Conservation (phyloP, 2,888 invertebrate genomes). For the Bimastos eiseni region DNA sequence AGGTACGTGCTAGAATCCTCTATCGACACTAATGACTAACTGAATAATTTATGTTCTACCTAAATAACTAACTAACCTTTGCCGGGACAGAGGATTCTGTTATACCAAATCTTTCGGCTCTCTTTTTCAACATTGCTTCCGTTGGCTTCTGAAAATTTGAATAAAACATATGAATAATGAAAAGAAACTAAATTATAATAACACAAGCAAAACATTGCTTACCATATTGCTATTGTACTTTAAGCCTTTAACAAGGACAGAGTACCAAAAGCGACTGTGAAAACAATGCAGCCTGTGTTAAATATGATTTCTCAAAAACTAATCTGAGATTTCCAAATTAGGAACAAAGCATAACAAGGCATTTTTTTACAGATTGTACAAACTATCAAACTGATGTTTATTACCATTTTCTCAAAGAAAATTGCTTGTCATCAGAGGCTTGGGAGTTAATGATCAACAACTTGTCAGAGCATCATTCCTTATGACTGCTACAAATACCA, state of each 20-base stretch:
- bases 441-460: background rate
- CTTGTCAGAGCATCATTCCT: background rate
- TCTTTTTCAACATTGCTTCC: conserved; percentile 21
- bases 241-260: too few species aligned
- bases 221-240: too few species aligned
- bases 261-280: background rate
- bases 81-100: background rate
- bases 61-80: background rate
- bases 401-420: background rate
- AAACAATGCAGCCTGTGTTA: too few species aligned
- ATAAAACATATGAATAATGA: background rate
- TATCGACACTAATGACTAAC: background rate
- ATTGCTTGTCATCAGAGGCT: background rate
- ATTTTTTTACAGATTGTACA: too few species aligned
- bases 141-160: background rate
- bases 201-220: background rate
- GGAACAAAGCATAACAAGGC: background rate
- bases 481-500: background rate
- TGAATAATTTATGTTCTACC: background rate
- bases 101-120: conserved; percentile 26
- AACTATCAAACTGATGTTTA: too few species aligned
- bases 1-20: background rate
- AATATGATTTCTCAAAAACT: background rate
- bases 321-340: background rate
- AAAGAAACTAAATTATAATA: background rate